Base-by-base conservation (phyloP, 2,113 vertebrate species). In the Lepisosteus osseus region DNA sequence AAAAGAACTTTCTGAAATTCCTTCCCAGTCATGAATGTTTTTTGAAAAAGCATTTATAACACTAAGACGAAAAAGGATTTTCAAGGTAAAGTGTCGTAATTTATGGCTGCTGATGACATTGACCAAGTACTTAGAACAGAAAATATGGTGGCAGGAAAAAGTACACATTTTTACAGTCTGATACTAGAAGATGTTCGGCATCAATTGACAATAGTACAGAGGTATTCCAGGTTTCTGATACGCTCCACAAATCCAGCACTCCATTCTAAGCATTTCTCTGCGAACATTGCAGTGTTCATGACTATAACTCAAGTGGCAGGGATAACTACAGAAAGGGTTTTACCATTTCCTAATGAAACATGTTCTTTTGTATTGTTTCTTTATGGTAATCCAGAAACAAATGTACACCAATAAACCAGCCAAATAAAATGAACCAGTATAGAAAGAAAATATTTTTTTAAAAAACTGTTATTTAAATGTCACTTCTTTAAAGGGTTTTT, bases 11-110 rank as follows among this genome's bases (percentile, higher is more conserved):
- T 71, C 78, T 87, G 77, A 79, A 78, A 77, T 79, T 83, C 77
- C 78, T 83, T 40, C 7, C 51, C 79, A 75, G 83, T 82, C 77
- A 78, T 76, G 82, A 82, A 71, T 81, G 79, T 66, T 85, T 63
- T 54, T 15, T 17, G 47, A 51, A 70, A 40, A 72, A 57, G 69
- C 67, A 61, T 73, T 64, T 55, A 61, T 15, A 5, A 59, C 61
- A 67, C 54, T 70, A 78, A 65, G 62, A 65, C 29, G 29, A 65
- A 66, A 47, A 44, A 17, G 14, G 2, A 41, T 13, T 44, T 66
- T 72, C 41, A 47, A 54, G 64, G 71, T 54, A 6, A 29, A 66
- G 43, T 59, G 43, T 40, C 41, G 57, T 66, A 45, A 57, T 66
- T 66, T n/a, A 47, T 54, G 42, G 63, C 51, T 72, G 63, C 42